Conservation (phyloP, 2,888 invertebrate genomes). For the Tachina lurida region DNA sequence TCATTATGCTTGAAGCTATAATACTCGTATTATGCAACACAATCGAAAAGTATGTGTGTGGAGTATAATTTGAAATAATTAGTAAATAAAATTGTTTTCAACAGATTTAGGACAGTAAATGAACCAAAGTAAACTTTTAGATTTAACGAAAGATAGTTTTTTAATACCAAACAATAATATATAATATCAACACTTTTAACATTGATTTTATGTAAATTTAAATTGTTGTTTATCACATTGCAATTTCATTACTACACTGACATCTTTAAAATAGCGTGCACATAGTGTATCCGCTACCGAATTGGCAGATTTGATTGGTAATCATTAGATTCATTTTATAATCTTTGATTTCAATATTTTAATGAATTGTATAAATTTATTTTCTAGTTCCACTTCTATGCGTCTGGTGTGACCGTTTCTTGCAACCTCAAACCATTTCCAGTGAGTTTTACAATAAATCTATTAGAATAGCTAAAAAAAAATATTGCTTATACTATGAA, state of each 20-base stretch:
- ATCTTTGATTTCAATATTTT: not conserved
- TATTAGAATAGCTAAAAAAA: constrained; percentile 12
- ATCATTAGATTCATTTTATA: constrained; percentile 11
- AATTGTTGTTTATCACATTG: not conserved
- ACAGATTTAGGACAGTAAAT: not conserved
- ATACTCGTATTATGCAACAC: not conserved
- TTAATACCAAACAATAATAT: too few species aligned
- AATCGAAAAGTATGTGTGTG: constrained; percentile 22
- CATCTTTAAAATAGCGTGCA: not conserved
- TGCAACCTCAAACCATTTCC: constrained; percentile 55
- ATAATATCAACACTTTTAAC: too few species aligned
- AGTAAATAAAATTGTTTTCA: not conserved
- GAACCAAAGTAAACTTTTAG: not conserved
- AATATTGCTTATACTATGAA: not conserved
- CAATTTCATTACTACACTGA: not conserved
- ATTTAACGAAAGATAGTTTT: too few species aligned
- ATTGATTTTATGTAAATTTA: not conserved
- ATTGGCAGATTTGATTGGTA: constrained; percentile 21
- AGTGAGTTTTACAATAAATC: constrained; percentile 50
- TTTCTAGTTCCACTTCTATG: constrained; percentile 61
- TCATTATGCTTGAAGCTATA: constrained; percentile 19
- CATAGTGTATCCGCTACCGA: not conserved
- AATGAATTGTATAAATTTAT: constrained; percentile 48
- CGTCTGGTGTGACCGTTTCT: constrained; percentile 61
- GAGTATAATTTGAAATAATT: constrained; percentile 5